phyloP scores from a whole-genome alignment of 2,888 invertebrate species.

The Zygothrica quintamaculata region DNA sequence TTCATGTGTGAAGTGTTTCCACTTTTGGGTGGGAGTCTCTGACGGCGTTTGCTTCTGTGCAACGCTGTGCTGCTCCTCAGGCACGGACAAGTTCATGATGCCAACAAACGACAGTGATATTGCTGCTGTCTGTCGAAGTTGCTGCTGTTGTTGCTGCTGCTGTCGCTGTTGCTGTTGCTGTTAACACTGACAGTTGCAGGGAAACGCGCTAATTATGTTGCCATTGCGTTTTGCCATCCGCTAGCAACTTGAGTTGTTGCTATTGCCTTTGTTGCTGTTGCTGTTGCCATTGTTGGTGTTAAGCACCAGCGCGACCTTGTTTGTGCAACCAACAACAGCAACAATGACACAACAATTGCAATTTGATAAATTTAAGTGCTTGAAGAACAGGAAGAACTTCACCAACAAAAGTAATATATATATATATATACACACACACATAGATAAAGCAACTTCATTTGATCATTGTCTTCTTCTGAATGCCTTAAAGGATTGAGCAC shows the following conservation, averaged over 20 bases:
- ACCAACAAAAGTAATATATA: neutral
- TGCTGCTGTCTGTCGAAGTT: slow-evolving; percentile 4
- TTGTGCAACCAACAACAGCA: slow-evolving; percentile 20
- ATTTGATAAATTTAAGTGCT: slow-evolving; percentile 34
- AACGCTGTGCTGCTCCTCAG: slow-evolving; percentile 43
- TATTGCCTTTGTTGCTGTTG: slow-evolving; percentile 8
- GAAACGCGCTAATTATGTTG: slow-evolving; percentile 76
- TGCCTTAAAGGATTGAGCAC: no score
- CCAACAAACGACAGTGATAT: slow-evolving; percentile 18
- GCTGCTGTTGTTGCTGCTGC: slow-evolving; percentile 11
- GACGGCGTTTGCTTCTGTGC: slow-evolving; percentile 7
- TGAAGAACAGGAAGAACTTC: slow-evolving; percentile 34
- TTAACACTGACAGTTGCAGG: slow-evolving; percentile 46
- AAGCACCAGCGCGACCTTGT: slow-evolving; percentile 47
- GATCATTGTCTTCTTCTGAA: no score
- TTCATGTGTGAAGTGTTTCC: slow-evolving; percentile 54
- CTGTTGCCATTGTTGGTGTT: slow-evolving; percentile 33
- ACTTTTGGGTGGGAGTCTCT: slow-evolving; percentile 43
- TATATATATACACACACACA: no score
- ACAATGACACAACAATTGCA: slow-evolving; percentile 9
- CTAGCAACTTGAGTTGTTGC: slow-evolving; percentile 24
- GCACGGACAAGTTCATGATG: slow-evolving; percentile 59
- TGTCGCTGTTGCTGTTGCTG: slow-evolving; percentile 18
- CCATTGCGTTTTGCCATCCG: slow-evolving; percentile 33
- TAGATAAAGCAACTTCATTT: neutral